Conservation (phyloP, 2,888 invertebrate genomes). For the Chrysolina oricalcia region DNA sequence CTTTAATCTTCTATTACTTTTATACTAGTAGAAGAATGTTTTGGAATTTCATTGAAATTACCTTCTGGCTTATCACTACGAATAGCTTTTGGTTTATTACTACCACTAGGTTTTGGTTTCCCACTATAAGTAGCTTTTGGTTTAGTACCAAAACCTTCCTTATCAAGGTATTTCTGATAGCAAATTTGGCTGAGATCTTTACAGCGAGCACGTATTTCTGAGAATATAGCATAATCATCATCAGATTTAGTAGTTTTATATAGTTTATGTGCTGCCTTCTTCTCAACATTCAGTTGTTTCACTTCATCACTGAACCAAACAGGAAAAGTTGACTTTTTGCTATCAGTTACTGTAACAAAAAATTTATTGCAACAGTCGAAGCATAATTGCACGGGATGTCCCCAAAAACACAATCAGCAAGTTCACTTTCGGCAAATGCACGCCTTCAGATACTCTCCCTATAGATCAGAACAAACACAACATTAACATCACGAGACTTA, state of each 20-base stretch:
- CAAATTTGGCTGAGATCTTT: neutral
- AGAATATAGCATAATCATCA: neutral
- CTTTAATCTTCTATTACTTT: too few species aligned
- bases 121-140: neutral
- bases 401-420: too few species aligned
- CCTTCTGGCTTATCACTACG: too few species aligned
- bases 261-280: neutral
- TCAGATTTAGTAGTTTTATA: conserved; percentile 1
- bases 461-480: neutral
- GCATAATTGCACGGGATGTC: too few species aligned
- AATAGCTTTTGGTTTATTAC: too few species aligned
- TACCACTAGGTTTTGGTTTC: neutral
- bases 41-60: neutral
- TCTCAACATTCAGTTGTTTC: neutral
- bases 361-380: too few species aligned
- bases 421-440: neutral
- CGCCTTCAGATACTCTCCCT: neutral
- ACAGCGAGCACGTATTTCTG: neutral
- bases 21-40: too few species aligned
- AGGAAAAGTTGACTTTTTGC: neutral
- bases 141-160: neutral
- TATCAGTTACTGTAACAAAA: neutral
- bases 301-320: conserved; percentile 3
- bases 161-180: neutral
- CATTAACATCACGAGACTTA: conserved; percentile 26